These are phyloP conservation scores for Fregata magnificens DNA, from an alignment of 2,113 vertebrate genomes.

Conservation along the genomic window DNA sequence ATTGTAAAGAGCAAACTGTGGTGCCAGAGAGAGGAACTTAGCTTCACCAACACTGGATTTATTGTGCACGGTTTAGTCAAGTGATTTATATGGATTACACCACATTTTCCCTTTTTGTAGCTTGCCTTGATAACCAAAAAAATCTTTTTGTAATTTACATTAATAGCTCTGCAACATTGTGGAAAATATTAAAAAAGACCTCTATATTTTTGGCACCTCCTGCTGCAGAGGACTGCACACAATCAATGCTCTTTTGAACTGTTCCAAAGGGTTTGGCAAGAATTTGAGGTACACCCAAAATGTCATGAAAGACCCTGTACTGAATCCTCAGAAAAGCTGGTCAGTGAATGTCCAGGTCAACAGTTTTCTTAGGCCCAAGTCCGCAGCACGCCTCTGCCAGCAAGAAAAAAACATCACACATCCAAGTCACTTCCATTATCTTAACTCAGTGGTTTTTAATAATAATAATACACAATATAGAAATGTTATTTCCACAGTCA, in stretches of 20 bases:
- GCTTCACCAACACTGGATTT: slow-evolving; percentile 7
- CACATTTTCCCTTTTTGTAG: slow-evolving; percentile 31
- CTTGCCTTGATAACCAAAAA: slow-evolving; percentile 41
- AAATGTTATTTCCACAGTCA: neutral
- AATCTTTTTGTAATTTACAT: slow-evolving; percentile 59
- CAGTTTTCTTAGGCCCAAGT: slow-evolving; percentile 24
- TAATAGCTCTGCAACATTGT: slow-evolving; percentile 50
- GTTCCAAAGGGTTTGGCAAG: slow-evolving; percentile 56
- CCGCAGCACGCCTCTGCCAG: neutral
- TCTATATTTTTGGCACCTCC: slow-evolving; percentile 60
- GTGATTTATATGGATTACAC: slow-evolving; percentile 52
- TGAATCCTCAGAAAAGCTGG: slow-evolving; percentile 4
- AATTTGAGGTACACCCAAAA: slow-evolving; percentile 40
- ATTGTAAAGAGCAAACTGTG: neutral
- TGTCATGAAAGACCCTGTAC: slow-evolving; percentile 35
- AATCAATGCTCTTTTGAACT: slow-evolving; percentile 7
- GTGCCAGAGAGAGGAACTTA: neutral
- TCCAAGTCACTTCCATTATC: neutral
- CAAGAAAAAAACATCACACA: neutral
- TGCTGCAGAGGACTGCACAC: slow-evolving; percentile 24
- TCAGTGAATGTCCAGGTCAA: slow-evolving; percentile 17
- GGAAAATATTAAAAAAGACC: slow-evolving; percentile 65
- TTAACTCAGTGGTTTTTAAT: neutral
- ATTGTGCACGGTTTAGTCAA: neutral
- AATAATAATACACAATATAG: neutral